A percentile compares a stretch with the other conserved stretches of the same genome.
Conservation (phyloP, 2,888 invertebrate species). For the Lasius fuliginosus region DNA sequence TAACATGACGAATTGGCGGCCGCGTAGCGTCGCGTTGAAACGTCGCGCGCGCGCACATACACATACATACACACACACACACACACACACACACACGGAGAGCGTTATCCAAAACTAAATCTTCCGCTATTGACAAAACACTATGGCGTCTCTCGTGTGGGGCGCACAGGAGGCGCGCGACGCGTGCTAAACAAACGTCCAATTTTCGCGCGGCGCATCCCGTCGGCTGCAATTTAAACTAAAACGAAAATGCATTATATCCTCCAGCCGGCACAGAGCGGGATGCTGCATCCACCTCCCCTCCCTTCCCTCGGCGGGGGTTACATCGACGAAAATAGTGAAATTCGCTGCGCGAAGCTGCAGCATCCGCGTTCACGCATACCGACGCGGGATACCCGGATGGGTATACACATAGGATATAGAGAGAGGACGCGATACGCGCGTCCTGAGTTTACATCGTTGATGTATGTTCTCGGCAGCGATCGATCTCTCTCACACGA, state of each 20-base stretch:
- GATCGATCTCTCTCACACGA: slow-evolving; percentile 86
- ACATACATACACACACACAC: neutral
- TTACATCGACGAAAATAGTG: slow-evolving; percentile 78
- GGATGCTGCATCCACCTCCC: too few species aligned
- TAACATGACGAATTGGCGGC: slow-evolving; percentile 74
- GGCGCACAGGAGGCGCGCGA: slow-evolving; percentile 35
- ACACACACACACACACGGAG: neutral
- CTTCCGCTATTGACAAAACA: slow-evolving; percentile 70
- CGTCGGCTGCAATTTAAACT: slow-evolving; percentile 58
- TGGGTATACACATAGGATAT: slow-evolving; percentile 59
- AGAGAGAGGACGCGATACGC: slow-evolving; percentile 79
- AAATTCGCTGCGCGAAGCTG: slow-evolving; percentile 63
- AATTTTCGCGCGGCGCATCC: slow-evolving; percentile 58
- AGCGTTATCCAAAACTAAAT: slow-evolving; percentile 64
- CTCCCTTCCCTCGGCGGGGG: slow-evolving; percentile 21
- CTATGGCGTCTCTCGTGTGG: slow-evolving; percentile 43
- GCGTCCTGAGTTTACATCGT: slow-evolving; percentile 82
- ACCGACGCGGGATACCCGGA: slow-evolving; percentile 64
- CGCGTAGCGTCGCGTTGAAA: slow-evolving; percentile 44
- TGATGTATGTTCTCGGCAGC: slow-evolving; percentile 85
- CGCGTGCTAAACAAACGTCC: slow-evolving; percentile 61
- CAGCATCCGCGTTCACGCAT: slow-evolving; percentile 48
- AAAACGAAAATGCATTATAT: slow-evolving; percentile 79
- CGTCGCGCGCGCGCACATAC: neutral
- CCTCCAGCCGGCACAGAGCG: slow-evolving; percentile 15